These are phyloP conservation scores for Sinelater perroti DNA, from an alignment of 2,888 invertebrate species.

Conservation along the genomic window DNA sequence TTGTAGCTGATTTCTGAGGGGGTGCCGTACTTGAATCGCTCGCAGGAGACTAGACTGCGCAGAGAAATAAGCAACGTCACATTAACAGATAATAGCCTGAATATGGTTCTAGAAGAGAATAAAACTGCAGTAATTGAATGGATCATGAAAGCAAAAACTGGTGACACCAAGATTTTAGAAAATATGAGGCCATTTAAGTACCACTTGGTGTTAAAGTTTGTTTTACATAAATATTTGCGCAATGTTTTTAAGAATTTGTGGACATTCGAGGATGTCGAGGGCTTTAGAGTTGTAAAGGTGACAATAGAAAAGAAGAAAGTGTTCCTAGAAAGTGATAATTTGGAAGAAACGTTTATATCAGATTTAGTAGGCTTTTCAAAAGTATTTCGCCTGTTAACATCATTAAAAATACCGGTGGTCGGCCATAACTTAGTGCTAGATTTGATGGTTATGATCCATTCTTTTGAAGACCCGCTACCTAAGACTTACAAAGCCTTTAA, in stretches of 20 bases:
- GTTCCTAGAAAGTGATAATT: constrained; percentile 51
- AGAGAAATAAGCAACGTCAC: constrained; percentile 18
- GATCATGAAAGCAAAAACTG: constrained; percentile 49
- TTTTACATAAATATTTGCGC: constrained; percentile 69
- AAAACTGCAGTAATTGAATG: constrained; percentile 55
- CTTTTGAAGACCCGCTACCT: constrained; percentile 76
- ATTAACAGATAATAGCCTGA: no score
- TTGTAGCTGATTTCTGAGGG: constrained; percentile 74
- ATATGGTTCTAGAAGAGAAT: constrained; percentile 59
- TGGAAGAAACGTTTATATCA: constrained; percentile 64
- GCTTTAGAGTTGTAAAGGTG: constrained; percentile 58
- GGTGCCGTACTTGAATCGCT: constrained; percentile 71
- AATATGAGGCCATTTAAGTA: constrained; percentile 52
- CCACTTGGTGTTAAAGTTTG: constrained; percentile 64
- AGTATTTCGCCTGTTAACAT: constrained; percentile 69
- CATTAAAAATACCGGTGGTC: constrained; percentile 73
- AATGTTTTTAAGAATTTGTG: constrained; percentile 61
- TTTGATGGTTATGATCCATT: constrained; percentile 73
- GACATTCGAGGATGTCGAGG: constrained; percentile 50
- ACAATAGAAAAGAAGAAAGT: constrained; percentile 50
- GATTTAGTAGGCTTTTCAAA: constrained; percentile 72
- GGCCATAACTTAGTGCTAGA: constrained; percentile 82
- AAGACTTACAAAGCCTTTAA: constrained; percentile 72
- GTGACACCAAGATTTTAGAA: constrained; percentile 49
- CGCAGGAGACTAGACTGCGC: constrained; percentile 60